Conservation (phyloP, 1,140 invertebrate genomes). For the Stegodyphus dumicola region DNA sequence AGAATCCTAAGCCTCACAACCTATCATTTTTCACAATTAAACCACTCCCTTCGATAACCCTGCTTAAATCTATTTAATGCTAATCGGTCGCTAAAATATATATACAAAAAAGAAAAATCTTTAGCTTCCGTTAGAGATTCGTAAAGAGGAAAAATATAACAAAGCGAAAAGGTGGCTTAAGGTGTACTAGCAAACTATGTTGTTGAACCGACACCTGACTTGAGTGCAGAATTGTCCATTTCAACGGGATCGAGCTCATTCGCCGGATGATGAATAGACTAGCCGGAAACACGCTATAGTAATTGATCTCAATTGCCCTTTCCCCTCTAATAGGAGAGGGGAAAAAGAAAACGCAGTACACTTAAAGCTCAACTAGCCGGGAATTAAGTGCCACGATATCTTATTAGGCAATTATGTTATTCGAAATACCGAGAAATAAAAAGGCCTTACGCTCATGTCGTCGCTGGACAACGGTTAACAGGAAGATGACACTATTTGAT, state of each 20-base stretch:
- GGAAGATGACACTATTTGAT: constrained; percentile 19
- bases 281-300: constrained; percentile 45
- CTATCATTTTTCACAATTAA: constrained; percentile 48
- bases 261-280: constrained; percentile 35
- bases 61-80: neutral
- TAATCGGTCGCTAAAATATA: constrained; percentile 5
- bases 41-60: constrained; percentile 27
- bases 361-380: too few relatives aligned
- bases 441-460: neutral
- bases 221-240: constrained; percentile 45
- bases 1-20: neutral
- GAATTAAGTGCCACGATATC: constrained; percentile 12
- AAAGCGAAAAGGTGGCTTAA: neutral
- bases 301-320: constrained; percentile 47
- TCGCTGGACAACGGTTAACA: neutral
- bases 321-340: neutral
- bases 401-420: constrained; percentile 46
- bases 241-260: constrained; percentile 48
- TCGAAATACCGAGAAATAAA: neutral
- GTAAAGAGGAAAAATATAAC: neutral
- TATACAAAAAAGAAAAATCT: neutral
- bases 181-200: neutral
- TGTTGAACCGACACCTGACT: constrained; percentile 46
- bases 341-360: neutral
- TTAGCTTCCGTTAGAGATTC: constrained; percentile 21